Base-by-base conservation (phyloP, 1,140 invertebrate species). In the Drosophila albomicans region DNA sequence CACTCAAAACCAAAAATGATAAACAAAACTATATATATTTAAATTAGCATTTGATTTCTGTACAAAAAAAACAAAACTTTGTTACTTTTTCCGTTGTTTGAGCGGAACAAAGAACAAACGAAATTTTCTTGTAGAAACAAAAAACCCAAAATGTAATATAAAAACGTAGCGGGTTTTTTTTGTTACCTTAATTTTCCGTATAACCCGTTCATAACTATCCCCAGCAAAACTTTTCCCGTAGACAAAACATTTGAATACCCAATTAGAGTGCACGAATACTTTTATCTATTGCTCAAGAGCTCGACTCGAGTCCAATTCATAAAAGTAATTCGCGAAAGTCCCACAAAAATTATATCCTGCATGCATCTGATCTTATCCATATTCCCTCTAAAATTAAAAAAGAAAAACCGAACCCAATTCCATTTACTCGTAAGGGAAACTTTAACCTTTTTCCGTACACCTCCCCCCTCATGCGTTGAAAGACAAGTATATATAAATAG, bases 21-120 rank as follows among this genome's bases (percentile, higher is more conserved):
- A 59, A 59, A 25, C 35, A n/a, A 51, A 51, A 20, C 20, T 15
- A 30, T 64, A 48, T 41, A 32, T 20, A 41, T 15, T 13, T 10
- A 59, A 41, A 61, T 68, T 62, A 74, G 65, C 38, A 68, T 74
- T 74, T 74, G 41, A 69, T 74, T 74, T 74, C 16, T 74, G 65
- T 62, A 73, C 15, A 58, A 73, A 49, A 65, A 48, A 62, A 49
- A 30, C 20, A 25, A 25, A 30, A 20, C 48, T 41, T 49, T 51
- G 16, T 48, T 62, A n/a, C n/a, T 20, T 58, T 32, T 63, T 52
- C 25, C 49, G 7, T 58, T 67, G 1, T 41, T n/a, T 48, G 63
- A 70, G 43, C 51, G 56, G 45, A 75, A 57, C 32, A 7, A 51
- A 32, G 41, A 67, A 61, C 51, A 45, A 43, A 48, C 8, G 20